Evolutionary conservation across 2,113 vertebrate genomes (phyloP).

Genomic region (Macrotis lagotis): DNA sequence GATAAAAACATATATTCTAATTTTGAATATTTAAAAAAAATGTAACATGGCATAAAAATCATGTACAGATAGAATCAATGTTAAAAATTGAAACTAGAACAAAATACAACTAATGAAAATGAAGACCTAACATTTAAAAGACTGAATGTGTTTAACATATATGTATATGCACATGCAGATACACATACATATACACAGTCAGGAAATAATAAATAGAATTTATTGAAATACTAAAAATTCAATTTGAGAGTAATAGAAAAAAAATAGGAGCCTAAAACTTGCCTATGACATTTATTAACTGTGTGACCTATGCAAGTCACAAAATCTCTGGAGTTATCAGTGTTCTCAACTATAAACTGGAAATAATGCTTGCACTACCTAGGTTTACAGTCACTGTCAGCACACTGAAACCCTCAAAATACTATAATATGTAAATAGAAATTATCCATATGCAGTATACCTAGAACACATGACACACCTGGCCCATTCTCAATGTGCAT

Average conservation of each 20-base stretch:
- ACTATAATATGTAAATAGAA: not conserved
- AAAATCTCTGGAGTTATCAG: not conserved
- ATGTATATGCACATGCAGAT: not conserved
- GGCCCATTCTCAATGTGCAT: not conserved
- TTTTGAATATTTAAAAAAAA: not conserved
- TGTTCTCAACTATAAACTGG: not conserved
- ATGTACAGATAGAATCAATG: not conserved
- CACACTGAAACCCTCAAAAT: not conserved
- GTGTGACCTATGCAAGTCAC: not conserved
- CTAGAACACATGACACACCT: not conserved
- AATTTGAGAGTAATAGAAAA: not conserved
- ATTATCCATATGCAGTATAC: not conserved
- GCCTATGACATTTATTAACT: not conserved
- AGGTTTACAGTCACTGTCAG: not conserved
- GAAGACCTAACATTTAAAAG: not conserved
- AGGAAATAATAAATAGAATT: no score
- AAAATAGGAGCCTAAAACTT: not conserved
- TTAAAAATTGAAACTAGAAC: not conserved
- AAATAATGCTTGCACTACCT: not conserved
- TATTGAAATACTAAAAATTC: not conserved
- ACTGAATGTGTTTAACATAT: not conserved
- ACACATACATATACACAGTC: not conserved
- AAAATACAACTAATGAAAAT: not conserved
- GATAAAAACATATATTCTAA: not conserved
- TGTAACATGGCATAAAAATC: not conserved